Base-by-base conservation (phyloP, 2,888 invertebrate species). In the Bugula neritina region DNA sequence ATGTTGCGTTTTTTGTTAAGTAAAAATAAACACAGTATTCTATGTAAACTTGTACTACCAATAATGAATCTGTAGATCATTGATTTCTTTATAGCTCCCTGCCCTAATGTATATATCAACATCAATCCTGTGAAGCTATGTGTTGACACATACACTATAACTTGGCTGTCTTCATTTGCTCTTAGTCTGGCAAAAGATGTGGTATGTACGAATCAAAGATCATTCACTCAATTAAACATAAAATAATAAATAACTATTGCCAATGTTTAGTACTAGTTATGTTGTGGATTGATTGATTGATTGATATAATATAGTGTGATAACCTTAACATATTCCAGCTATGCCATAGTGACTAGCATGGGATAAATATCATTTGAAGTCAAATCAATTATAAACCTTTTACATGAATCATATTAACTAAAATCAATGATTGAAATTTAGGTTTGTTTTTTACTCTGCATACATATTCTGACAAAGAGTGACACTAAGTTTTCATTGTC, bases 111-210 rank as follows among this genome's bases (percentile, higher is more conserved):
- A 77, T 97, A 92, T 85, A 90, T 92, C 21, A 92, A 95, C 81
- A 84, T 96, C 35, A 94, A 95, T 84, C 98, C 98, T 0, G 88
- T 97, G 71, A 90, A 92, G 78, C 86, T 97, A 58, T 89, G 90
- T 69, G 90, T 97, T 81, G 97, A 99, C 84, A 88, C 91, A 72
- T 88, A 90, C 74, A 96, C 95, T 72, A 88, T 93, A 75, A 86
- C 97, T 73, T 99, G 98, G 98, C 88, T 94, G 72, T 94, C 94
- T 80, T 92, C 94, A 43, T 97, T 99, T 84, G 88, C 90, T 43
- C 88, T 96, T 72, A 94, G 93, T 86, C 88, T 97, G 23, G 89
- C 90, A 80, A 90, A 92, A 77, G 90, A 91, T 43, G 75, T 85
- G 76, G 85, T 85, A 76, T 77, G 84, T 79, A 43, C 17, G 17